Evolutionary conservation across 2,888 invertebrate genomes (phyloP), one percentile per base, ranked within the genome.

Genomic region (Macrosoma leucophasiata): DNA sequence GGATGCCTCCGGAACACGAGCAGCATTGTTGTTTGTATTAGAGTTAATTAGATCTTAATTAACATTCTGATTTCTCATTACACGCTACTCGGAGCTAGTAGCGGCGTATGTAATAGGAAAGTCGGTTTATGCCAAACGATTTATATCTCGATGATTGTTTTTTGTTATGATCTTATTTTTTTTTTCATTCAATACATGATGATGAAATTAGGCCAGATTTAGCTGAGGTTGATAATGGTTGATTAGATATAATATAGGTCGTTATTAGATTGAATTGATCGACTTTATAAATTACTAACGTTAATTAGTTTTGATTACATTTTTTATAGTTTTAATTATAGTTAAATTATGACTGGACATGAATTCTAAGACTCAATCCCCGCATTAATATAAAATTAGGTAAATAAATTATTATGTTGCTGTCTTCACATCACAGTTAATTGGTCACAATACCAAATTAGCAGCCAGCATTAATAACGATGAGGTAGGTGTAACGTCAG

Each of bases 1-100:
- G 66, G 64, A 72, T 71, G 75, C 73, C 69, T 69, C 68, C 70
- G 70, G 67, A 75, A 75, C 72, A 77, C 77, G 69, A 71, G 75
- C 77, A 77, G 73, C 78, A 76, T 82, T 78, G 78, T 78, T 81
- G 82, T 81, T 81, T 84, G 81, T 82, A 84, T 82, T 84, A 82
- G 74, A 81, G 62, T 79, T 82, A 79, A 84, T 84, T 84, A 79
- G 78, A 78, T 79, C 81, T 79, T 82, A 82, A 82, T 84, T 82
- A 84, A 79, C 78, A 79, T 82, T 82, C 75, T 73, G 75, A 73
- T 79, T 81, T 84, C 82, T 82, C 77, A 84, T 84, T 84, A 82
- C 81, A 81, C 78, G 82, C 75, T 79, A 66, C 74, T 75, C 77
- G 55, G 60, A 60, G 77, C 81, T 78, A 78, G 79, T 65, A 73